Evolutionary conservation across 1,140 invertebrate species (phyloP).

Genomic region (Drosophila sp.): DNA sequence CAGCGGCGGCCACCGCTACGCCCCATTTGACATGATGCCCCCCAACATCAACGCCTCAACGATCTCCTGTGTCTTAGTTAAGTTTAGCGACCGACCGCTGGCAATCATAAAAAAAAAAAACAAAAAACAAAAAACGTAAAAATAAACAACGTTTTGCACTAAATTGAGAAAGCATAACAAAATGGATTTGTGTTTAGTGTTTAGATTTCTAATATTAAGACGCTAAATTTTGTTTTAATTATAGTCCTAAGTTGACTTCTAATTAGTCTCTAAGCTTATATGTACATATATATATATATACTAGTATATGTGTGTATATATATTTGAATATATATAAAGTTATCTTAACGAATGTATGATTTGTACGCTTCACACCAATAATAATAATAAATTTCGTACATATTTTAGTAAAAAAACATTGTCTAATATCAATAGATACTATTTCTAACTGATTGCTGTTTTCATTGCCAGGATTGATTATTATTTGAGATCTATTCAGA

Average conservation of each 20-base stretch:
- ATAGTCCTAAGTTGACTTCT: constrained; percentile 64
- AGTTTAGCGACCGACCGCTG: constrained; percentile 64
- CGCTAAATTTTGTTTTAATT: constrained; percentile 72
- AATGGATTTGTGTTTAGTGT: constrained; percentile 54
- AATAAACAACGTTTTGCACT: neutral
- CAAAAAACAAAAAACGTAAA: constrained; percentile 42
- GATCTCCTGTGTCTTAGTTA: constrained; percentile 80
- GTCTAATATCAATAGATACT: neutral
- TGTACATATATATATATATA: constrained; percentile 54
- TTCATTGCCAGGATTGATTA: too few species aligned
- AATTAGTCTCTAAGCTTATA: constrained; percentile 54
- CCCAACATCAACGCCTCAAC: constrained; percentile 66
- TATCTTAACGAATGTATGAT: constrained; percentile 44
- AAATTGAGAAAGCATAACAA: constrained; percentile 12
- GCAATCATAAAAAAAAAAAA: constrained; percentile 50
- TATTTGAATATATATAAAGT: constrained; percentile 24
- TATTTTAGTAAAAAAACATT: constrained; percentile 53
- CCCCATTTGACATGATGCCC: constrained; percentile 69
- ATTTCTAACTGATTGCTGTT: too few species aligned
- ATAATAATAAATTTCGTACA: constrained; percentile 62
- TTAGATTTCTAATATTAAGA: constrained; percentile 62
- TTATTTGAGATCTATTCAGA: too few species aligned
- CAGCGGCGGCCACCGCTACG: constrained; percentile 37
- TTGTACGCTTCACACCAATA: constrained; percentile 72
- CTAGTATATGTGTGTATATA: constrained; percentile 22